Base-by-base conservation (phyloP, 2,888 invertebrate genomes). In the Nebria salina region DNA sequence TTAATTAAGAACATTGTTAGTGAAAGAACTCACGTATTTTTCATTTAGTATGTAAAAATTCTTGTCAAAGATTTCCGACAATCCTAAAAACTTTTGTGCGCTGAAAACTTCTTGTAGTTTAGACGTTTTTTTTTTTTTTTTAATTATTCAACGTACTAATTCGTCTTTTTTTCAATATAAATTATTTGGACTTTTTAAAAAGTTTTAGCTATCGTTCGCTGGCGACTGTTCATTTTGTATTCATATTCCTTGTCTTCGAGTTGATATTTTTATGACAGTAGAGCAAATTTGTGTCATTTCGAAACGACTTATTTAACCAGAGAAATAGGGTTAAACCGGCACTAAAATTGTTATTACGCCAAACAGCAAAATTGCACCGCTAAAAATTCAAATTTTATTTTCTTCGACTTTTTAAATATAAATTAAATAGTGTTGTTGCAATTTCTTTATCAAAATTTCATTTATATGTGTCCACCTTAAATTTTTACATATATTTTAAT, bases 251-350 rank as follows among this genome's bases (percentile, higher is more conserved):
- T 74, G 41, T 54, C 54, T 26, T 54, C 54, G 54, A 54, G 74
- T 68, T 79, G 79, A 79, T 79, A 79, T 74, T 79, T 79, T 79
- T 79, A 79, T 75, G 42, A 66, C 43, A 5, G 43, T 65, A 74
- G 68, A 65, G 72, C 66, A 68, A 79, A 79, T 79, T 79, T 75
- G 75, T 79, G 75, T 79, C 79, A 79, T 66, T 75, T 75, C 79
- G 75, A 74, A 75, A 79, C 79, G 73, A 73, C 73, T 41, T 34
- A 73, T 41, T 66, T 70, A 77, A 72, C 70, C 74, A 34, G 34
- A 43, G 74, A 13, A 70, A 41, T 34, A 65, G 74, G 68, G 75
- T 68, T 75, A 70, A 80, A 80, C 80, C 72, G 75, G 70, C 75
- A 70, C 75, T 80, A 80, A 80, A 80, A 80, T 41, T 72, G 75